phyloP scores from a whole-genome alignment of 2,113 vertebrate genomes.

The Pluvianellus socialis region DNA sequence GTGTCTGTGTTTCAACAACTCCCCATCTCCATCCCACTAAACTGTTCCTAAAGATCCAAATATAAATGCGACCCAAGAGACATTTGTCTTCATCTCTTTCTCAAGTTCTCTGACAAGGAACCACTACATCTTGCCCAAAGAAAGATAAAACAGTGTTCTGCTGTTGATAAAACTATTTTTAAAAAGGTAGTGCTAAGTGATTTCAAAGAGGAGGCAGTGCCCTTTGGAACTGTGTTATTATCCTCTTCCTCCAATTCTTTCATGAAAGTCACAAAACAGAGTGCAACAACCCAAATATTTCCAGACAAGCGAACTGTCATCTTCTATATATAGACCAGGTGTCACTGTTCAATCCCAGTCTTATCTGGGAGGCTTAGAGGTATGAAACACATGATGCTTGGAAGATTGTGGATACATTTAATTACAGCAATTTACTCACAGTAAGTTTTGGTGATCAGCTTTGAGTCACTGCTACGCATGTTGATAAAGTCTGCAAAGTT shows the following conservation, averaged over 20 bases:
- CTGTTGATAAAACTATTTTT: neutral
- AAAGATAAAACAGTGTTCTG: neutral
- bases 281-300: neutral
- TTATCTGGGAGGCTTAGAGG: neutral
- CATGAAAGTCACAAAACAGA: neutral
- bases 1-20: neutral
- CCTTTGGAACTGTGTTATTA: neutral
- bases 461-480: accelerated
- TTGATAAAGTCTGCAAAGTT: neutral
- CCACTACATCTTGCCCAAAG: neutral
- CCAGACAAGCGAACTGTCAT: neutral
- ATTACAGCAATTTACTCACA: neutral
- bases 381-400: neutral
- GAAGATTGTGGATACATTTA: neutral
- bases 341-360: neutral
- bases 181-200: neutral
- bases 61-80: neutral
- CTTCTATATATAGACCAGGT: slow-evolving; percentile 17
- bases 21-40: neutral
- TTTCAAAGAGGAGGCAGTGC: neutral
- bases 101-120: neutral
- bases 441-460: neutral
- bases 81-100: neutral
- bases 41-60: neutral
- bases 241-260: slow-evolving; percentile 53